Evolutionary conservation across 2,113 vertebrate species (phyloP).

Genomic region (Chauna torquata): DNA sequence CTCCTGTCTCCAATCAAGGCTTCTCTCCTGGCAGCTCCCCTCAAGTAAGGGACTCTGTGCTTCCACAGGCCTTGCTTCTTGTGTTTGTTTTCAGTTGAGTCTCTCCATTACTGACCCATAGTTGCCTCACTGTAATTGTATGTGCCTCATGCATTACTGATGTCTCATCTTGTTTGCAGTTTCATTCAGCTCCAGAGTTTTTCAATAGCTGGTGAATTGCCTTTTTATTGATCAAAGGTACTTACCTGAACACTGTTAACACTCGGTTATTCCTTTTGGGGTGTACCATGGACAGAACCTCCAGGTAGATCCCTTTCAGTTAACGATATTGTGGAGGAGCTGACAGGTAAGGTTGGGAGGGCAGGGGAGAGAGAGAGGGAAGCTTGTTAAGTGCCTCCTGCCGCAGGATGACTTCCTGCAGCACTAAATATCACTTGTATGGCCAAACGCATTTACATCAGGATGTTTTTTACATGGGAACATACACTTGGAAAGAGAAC

Average conservation of each 20-base stretch:
- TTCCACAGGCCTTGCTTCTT: conserved; percentile 66
- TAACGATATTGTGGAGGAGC: rapidly evolving
- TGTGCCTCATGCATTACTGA: conserved; percentile 66
- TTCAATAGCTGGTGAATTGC: neutral
- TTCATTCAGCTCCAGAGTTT: neutral
- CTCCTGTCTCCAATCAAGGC: conserved; percentile 99
- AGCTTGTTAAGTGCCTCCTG: neutral
- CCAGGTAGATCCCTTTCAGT: neutral
- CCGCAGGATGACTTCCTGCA: neutral
- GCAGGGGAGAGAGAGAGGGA: neutral
- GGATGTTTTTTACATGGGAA: neutral
- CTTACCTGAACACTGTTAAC: neutral
- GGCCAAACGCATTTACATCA: neutral
- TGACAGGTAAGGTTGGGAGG: neutral
- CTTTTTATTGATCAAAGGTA: neutral
- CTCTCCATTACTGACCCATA: conserved; percentile 34
- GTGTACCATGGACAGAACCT: neutral
- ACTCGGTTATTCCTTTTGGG: neutral
- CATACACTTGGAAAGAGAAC: neutral
- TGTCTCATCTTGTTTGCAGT: conserved; percentile 49
- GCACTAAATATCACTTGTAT: neutral
- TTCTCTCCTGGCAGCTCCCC: conserved; percentile 99
- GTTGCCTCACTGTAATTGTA: conserved; percentile 39
- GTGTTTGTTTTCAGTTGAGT: conserved; percentile 48
- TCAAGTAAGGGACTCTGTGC: conserved; percentile 91